A percentile compares a stretch with the other conserved stretches of the same genome.
Conservation (phyloP, 1,140 invertebrate genomes). For the Caenorhabditis latens region DNA sequence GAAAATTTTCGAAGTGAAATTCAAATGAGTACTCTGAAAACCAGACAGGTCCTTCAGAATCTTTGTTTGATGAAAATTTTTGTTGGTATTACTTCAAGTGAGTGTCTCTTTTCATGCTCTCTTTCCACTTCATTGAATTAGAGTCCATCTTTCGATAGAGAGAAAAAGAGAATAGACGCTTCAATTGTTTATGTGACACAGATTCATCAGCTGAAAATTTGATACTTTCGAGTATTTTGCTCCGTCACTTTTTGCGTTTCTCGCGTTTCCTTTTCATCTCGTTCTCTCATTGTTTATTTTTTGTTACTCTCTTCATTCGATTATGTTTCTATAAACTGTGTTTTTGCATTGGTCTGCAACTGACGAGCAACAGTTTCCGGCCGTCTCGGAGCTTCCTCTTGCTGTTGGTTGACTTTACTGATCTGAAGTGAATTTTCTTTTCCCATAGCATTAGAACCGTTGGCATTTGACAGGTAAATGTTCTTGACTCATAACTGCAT, state of each 20-base stretch:
- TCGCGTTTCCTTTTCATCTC: neutral
- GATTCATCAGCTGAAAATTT: constrained; percentile 26
- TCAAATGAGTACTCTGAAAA: neutral
- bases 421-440: neutral
- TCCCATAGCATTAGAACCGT: too few species aligned
- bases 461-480: too few species aligned
- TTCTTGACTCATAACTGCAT: too few species aligned
- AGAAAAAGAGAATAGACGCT: too few species aligned
- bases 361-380: constrained; percentile 5
- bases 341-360: neutral
- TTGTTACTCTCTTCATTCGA: neutral
- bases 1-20: too few species aligned
- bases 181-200: constrained; percentile 29
- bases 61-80: neutral
- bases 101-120: constrained; percentile 19
- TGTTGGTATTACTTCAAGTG: constrained; percentile 17
- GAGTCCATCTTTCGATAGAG: neutral
- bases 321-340: constrained; percentile 18
- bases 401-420: neutral
- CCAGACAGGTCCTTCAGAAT: neutral
- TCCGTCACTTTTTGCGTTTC: constrained; percentile 27
- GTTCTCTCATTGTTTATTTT: neutral
- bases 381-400: neutral
- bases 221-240: constrained; percentile 49
- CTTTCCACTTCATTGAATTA: constrained; percentile 33